These are phyloP conservation scores for Chloroceryle amazona DNA, from an alignment of 2,797 vertebrate species.

Conservation along the genomic window DNA sequence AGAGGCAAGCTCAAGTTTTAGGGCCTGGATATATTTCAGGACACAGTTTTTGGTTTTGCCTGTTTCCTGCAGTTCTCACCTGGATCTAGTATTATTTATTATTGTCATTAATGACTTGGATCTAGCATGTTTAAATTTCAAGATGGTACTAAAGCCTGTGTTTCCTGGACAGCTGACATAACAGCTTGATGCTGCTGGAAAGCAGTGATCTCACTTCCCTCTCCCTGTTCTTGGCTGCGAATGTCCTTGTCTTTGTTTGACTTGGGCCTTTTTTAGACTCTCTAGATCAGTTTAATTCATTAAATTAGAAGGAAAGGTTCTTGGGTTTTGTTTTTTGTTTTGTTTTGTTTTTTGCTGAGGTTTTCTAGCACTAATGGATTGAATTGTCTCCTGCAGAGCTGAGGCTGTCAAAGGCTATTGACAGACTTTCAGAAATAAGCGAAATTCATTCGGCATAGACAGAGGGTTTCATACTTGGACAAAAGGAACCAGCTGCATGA, in stretches of 20 bases:
- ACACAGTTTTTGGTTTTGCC: background rate
- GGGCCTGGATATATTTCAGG: background rate
- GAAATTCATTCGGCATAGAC: background rate
- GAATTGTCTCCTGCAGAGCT: background rate
- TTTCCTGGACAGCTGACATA: constrained; percentile 73
- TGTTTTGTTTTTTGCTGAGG: background rate
- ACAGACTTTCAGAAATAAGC: background rate
- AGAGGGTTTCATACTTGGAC: background rate
- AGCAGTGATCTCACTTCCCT: constrained; percentile 69
- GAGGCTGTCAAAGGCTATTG: background rate
- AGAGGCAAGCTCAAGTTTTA: background rate
- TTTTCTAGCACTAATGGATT: background rate
- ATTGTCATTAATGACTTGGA: constrained; percentile 46
- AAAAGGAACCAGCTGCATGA: background rate
- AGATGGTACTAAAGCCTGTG: background rate
- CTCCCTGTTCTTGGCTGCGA: constrained; percentile 20
- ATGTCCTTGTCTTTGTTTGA: background rate
- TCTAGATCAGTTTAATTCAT: background rate
- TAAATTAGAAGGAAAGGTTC: background rate
- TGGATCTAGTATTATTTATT: constrained; percentile 10
- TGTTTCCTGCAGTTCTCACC: constrained; percentile 9
- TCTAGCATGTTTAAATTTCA: constrained; percentile 1
- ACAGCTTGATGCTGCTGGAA: constrained; percentile 70
- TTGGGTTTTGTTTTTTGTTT: background rate
- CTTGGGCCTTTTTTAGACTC: background rate